Evolutionary conservation across 2,113 vertebrate species (phyloP), one percentile per base, ranked within the genome.

Genomic region (Gymnorhina tibicen): DNA sequence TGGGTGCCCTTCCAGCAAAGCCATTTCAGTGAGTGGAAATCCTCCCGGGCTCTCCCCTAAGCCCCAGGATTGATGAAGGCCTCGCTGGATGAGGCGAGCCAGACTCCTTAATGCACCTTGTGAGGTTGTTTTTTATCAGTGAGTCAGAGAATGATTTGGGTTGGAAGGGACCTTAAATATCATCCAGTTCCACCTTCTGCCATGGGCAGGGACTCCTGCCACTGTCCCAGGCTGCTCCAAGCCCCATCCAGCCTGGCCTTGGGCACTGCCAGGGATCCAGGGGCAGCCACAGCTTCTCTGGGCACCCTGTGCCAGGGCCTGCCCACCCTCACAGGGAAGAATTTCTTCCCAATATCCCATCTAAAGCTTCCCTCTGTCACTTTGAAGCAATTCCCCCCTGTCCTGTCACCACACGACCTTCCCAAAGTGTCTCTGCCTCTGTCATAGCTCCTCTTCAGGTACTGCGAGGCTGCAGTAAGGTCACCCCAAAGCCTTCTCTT

Each of bases 291-390:
- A 53, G 60, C 53, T 59, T 2, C 44, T 67, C 60, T 60, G 69
- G 17, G 16, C 19, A 59, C 2, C 33, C 33, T 44, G 44, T 3
- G 44, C 37, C 87, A 41, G 53, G 13, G 5, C 44, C 33, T 37
- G 0, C 7, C 4, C 42, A 16, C 22, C 37, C 15, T 74, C 6
- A 0, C 37, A 74, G 60, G 16, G 8, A 30, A 3, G 0, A 16
- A 30, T 67, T 67, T 0, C 16, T 8, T 5, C 46, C 62, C 53
- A n/a, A 2, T 7, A 18, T 47, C 30, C 3, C 30, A 26, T 16
- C 46, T 19, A 12, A 12, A 39, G n/a, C 46, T 30, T 16, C 8
- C 13, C 59, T n/a, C 28, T 39, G 77, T 19, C 62, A 13, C 9
- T 53, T 20, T 13, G 53, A 24, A 39, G 33, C 13, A 2, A 7